phyloP scores from a whole-genome alignment of 2,113 vertebrate genomes.

The Rhombomys opimus region DNA sequence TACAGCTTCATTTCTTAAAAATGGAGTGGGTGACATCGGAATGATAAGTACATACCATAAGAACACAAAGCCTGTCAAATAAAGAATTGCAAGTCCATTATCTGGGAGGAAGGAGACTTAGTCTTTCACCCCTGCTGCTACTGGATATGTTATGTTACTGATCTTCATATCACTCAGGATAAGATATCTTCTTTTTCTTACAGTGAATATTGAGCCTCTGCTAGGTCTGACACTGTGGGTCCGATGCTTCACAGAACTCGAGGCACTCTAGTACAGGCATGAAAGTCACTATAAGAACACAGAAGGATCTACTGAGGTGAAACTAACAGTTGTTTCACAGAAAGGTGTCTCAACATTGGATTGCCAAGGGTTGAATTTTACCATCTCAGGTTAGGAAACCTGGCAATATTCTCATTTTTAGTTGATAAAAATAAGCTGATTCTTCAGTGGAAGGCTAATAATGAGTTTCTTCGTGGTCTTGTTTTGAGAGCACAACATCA shows the following conservation, averaged over 20 bases:
- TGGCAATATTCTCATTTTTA: not conserved
- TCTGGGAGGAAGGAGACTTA: not conserved
- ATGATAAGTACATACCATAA: not conserved
- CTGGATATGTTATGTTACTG: not conserved
- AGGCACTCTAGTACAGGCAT: not conserved
- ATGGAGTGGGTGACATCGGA: slow-evolving; percentile 15
- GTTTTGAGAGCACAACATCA: not conserved
- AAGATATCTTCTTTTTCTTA: not conserved
- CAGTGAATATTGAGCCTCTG: not conserved
- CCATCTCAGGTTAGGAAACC: not conserved
- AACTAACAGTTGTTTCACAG: not conserved
- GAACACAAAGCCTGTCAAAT: not conserved
- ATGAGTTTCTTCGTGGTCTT: not conserved
- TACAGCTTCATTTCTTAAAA: not conserved
- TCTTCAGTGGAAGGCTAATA: not conserved
- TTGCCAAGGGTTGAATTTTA: not conserved
- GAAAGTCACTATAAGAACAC: not conserved
- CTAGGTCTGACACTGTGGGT: not conserved
- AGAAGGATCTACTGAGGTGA: not conserved
- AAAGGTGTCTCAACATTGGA: not conserved
- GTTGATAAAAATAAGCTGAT: not conserved
- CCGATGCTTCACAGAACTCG: not conserved
- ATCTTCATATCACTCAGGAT: not conserved
- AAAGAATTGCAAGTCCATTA: not conserved
- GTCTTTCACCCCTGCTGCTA: not conserved